Evolutionary conservation across 2,888 invertebrate species (phyloP), one percentile per base, ranked within the genome.

Genomic region (Stenodera caucasica): DNA sequence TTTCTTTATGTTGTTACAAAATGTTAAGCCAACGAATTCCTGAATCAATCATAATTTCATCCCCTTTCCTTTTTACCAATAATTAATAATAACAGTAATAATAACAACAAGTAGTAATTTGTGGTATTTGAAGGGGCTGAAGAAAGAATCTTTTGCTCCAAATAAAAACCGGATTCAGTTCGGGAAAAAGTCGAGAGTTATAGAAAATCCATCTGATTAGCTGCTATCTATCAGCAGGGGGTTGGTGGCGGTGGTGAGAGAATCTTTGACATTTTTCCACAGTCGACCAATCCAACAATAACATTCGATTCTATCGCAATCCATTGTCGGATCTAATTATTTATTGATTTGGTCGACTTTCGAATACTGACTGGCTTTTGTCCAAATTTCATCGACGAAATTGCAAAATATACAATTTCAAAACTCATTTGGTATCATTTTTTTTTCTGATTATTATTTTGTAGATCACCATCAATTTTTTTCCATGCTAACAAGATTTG

Each of bases 331-430:
- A 45, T 30, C 23, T 15, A 35, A 14, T 7, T 51, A 64, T 52
- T 26, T 21, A 35, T 55, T 61, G 30, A 26, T 29, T 51, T 70
- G 76, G 70, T 12, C n/a, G n/a, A n/a, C n/a, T n/a, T n/a, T n/a
- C n/a, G n/a, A n/a, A n/a, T n/a, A n/a, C n/a, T n/a, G n/a, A n/a
- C n/a, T n/a, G n/a, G n/a, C n/a, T n/a, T n/a, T n/a, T 77, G 78
- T 78, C 78, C n/a, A n/a, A 77, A 77, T 76, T 73, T 68, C 64
- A 58, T 72, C 74, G 77, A 75, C 78, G 76, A 76, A 78, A 79
- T 79, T 78, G 77, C 77, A 71, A 74, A 77, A 77, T 74, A 73
- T 74, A 72, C 75, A 74, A 69, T 75, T 75, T 71, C 72, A 69
- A 33, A 14, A n/a, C 15, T n/a, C n/a, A n/a, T n/a, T n/a, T n/a